Conservation (phyloP, 2,888 invertebrate genomes). For the Limenitis camilla region DNA sequence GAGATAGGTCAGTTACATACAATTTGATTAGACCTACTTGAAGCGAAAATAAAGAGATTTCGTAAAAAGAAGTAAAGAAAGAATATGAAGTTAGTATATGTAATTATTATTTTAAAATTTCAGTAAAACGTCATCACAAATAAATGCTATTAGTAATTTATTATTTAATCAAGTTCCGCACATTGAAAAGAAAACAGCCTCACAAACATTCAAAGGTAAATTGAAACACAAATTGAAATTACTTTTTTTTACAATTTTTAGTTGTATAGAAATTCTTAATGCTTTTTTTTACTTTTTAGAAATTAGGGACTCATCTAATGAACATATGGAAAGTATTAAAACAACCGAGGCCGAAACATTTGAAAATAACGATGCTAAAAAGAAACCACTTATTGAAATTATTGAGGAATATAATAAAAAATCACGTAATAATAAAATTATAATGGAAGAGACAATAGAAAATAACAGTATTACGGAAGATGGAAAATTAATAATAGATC, state of each 20-base stretch:
- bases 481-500: constrained; percentile 40
- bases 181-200: constrained; percentile 29
- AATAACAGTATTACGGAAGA: constrained; percentile 32
- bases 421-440: constrained; percentile 19
- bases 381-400: constrained; percentile 52
- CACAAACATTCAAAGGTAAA: constrained; percentile 39
- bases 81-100: background rate
- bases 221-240: background rate
- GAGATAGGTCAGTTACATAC: constrained; percentile 25
- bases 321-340: constrained; percentile 28
- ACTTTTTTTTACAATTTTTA: background rate
- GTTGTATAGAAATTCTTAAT: background rate
- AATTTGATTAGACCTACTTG: background rate
- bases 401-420: constrained; percentile 37
- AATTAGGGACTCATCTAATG: constrained; percentile 26
- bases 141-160: constrained; percentile 45
- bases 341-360: constrained; percentile 11
- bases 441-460: constrained; percentile 22
- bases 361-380: constrained; percentile 30
- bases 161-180: constrained; percentile 45
- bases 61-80: too few relatives aligned
- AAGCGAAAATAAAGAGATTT: too few relatives aligned
- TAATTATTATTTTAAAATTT: constrained; percentile 17
- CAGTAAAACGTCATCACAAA: constrained; percentile 40
- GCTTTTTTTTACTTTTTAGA: constrained; percentile 25